These are phyloP conservation scores for Liolophura sinensis DNA, from an alignment of 1,140 invertebrate species.

Conservation along the genomic window DNA sequence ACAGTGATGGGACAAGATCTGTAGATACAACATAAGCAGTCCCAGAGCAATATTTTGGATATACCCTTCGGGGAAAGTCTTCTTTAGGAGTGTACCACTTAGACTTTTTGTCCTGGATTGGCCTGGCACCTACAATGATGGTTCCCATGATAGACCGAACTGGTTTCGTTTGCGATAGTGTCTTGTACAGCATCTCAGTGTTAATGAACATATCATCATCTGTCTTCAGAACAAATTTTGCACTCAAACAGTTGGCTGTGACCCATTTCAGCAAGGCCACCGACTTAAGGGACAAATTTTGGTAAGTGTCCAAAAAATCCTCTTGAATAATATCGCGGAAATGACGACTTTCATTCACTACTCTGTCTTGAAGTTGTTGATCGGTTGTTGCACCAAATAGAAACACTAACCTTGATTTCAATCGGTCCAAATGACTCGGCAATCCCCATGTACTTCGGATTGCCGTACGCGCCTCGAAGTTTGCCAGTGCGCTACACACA, in stretches of 20 bases:
- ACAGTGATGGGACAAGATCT: constrained; percentile 37
- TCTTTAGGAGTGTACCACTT: constrained; percentile 58
- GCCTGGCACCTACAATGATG: constrained; percentile 24
- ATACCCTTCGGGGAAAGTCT: constrained; percentile 45
- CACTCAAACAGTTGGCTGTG: constrained; percentile 64
- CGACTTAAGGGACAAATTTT: constrained; percentile 59
- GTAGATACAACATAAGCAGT: constrained; percentile 54
- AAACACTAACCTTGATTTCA: constrained; percentile 20
- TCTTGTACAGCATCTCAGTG: constrained; percentile 57
- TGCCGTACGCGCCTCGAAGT: constrained; percentile 10
- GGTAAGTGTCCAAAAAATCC: constrained; percentile 28
- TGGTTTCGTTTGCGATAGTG: not conserved
- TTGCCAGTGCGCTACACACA: not conserved
- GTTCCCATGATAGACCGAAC: constrained; percentile 29
- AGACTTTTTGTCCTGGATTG: constrained; percentile 40
- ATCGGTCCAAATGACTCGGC: constrained; percentile 6
- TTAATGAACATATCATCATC: constrained; percentile 86
- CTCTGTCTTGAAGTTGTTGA: not conserved
- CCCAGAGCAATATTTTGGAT: constrained; percentile 54
- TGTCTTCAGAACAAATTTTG: constrained; percentile 78
- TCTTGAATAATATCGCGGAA: constrained; percentile 26
- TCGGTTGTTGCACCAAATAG: constrained; percentile 10
- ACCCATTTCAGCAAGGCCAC: constrained; percentile 83
- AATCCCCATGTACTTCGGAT: constrained; percentile 40
- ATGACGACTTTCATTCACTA: constrained; percentile 2